phyloP scores from a whole-genome alignment of 1,140 invertebrate genomes.

The Drosophila pectinifera region DNA sequence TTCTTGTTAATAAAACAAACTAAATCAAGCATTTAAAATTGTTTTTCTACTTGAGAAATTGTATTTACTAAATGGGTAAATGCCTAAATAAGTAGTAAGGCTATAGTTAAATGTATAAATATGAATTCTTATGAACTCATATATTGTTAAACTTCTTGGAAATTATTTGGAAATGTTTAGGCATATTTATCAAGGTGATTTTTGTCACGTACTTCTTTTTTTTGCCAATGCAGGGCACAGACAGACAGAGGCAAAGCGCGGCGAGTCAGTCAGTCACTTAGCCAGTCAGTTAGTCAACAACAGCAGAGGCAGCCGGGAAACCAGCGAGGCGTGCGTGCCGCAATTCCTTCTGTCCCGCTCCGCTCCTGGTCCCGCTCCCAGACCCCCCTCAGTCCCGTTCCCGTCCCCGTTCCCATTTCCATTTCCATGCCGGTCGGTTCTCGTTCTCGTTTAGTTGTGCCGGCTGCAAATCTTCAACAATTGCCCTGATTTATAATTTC shows the following conservation, averaged over 20 bases:
- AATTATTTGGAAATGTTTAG: neutral
- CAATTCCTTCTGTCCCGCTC: conserved; percentile 28
- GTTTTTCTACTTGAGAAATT: no score
- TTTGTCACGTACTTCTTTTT: neutral
- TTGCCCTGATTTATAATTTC: conserved; percentile 83
- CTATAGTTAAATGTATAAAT: no score
- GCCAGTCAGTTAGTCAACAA: conserved; percentile 61
- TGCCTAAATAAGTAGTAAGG: no score
- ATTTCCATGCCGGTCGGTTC: conserved; percentile 36
- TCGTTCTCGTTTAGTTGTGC: conserved; percentile 72
- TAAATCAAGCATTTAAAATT: no score
- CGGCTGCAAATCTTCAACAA: conserved; percentile 83
- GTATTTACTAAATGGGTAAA: no score
- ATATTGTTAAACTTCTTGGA: no score
- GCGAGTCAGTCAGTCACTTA: conserved; percentile 54
- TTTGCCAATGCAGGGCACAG: conserved; percentile 14
- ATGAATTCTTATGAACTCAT: no score
- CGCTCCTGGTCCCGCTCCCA: neutral
- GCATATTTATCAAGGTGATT: neutral
- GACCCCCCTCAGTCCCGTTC: neutral
- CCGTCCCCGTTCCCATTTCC: conserved; percentile 20
- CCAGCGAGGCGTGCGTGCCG: conserved; percentile 58
- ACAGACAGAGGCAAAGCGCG: conserved; percentile 8
- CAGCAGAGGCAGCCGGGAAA: conserved; percentile 45
- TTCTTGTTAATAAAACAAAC: no score